Conservation (phyloP, 2,113 vertebrate species). For the Pelodiscus sinensis region DNA sequence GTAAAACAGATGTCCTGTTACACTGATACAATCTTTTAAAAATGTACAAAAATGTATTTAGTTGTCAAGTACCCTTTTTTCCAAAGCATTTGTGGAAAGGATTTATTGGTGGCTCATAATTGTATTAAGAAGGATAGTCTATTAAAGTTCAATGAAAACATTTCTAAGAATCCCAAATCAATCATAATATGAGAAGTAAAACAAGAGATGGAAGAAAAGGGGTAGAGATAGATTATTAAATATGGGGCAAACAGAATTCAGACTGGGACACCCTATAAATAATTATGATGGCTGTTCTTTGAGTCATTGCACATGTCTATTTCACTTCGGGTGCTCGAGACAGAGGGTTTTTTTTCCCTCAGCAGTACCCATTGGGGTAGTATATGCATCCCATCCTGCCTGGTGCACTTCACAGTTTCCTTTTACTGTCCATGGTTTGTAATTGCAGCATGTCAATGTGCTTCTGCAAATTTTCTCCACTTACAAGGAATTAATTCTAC, state of each 20-base stretch:
- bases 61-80: not conserved
- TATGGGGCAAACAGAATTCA: not conserved
- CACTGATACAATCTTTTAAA: not conserved
- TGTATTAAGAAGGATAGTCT: not conserved
- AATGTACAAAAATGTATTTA: constrained; percentile 10
- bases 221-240: not conserved
- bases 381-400: not conserved
- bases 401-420: not conserved
- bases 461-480: not conserved
- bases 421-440: not conserved
- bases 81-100: not conserved
- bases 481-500: not conserved
- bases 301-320: not conserved
- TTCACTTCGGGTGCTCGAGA: not conserved
- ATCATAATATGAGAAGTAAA: not conserved
- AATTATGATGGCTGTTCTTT: not conserved
- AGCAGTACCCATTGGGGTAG: not conserved
- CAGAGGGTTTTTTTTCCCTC: not conserved
- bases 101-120: not conserved
- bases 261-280: not conserved
- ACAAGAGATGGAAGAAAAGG: not conserved
- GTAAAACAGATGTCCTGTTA: not conserved
- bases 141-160: not conserved
- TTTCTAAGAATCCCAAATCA: not conserved
- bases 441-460: not conserved